Evolutionary conservation across 2,888 invertebrate species (phyloP).

Genomic region (Allygus modestus): DNA sequence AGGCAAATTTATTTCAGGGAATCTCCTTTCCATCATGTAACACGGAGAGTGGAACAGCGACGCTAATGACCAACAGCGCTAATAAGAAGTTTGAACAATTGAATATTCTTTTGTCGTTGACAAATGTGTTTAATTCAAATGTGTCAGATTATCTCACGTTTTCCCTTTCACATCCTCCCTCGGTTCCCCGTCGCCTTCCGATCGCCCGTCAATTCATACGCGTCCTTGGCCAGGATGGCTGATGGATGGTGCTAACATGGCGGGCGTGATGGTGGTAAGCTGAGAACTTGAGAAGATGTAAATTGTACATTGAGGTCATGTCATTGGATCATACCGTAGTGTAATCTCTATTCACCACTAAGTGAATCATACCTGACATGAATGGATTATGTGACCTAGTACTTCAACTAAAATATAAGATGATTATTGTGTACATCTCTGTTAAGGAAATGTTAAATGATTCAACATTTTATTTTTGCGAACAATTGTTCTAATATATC

Average conservation of each 20-base stretch:
- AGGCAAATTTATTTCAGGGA: not conserved
- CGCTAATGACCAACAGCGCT: not conserved
- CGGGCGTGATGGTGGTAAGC: not conserved
- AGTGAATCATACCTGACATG: too few species aligned
- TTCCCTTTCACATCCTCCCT: constrained; percentile 31
- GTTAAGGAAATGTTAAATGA: too few species aligned
- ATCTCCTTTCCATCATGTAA: constrained; percentile 1
- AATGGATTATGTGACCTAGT: too few species aligned
- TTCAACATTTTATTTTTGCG: too few species aligned
- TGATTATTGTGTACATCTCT: too few species aligned
- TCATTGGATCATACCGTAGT: too few species aligned
- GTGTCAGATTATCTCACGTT: constrained; percentile 41
- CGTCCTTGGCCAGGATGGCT: not conserved
- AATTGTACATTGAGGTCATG: not conserved
- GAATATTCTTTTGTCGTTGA: not conserved
- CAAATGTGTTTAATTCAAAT: constrained; percentile 34
- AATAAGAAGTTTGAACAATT: constrained; percentile 15
- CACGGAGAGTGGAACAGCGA: not conserved
- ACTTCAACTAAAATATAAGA: too few species aligned
- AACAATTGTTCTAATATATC: too few species aligned
- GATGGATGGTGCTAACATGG: not conserved
- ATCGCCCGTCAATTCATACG: not conserved
- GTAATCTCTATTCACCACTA: too few species aligned
- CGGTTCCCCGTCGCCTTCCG: not conserved
- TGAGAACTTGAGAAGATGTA: not conserved